Evolutionary conservation across 2,797 vertebrate genomes (phyloP), one percentile per base, ranked within the genome.

Genomic region (Fistularia commersonii): DNA sequence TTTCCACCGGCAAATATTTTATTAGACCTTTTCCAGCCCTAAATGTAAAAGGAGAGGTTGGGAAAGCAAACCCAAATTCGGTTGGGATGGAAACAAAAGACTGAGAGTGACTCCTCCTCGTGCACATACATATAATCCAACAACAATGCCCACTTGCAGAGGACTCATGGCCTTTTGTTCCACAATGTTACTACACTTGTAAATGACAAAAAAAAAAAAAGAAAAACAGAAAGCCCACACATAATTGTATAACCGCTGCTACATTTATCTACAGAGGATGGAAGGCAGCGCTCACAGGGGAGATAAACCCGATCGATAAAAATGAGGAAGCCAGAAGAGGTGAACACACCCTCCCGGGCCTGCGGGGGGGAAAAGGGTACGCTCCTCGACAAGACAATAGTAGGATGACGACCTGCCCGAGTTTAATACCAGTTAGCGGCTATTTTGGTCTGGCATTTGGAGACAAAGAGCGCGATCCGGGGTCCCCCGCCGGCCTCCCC

Each of bases 121-220:
- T 64, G 45, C 59, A 15, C 34, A n/a, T 32, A 31, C 79, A 77
- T 76, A 85, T 74, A 89, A 86, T 85, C 70, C 80, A 80, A 76
- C 64, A 62, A 69, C 72, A 71, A 61, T 67, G 74, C 72, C 70
- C 74, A 69, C 77, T 70, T 34, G 37, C 51, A 79, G 74, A 79
- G 78, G 73, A 76, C 68, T 79, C 72, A 3, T 5, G 38, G 38
- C 12, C 38, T 40, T 5, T 40, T 40, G 38, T 80, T 69, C 64
- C 23, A 15, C 61, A 67, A 45, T 23, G 23, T 71, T 74, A 73
- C 62, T 63, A 68, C 54, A 74, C 69, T 64, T 62, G n/a, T n/a
- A n/a, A n/a, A n/a, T n/a, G n/a, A n/a, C 57, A 75, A 65, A 76
- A 57, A 59, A 79, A 70, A 79, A 69, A 49, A 61, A 66, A 50